Evolutionary conservation across 2,888 invertebrate genomes (phyloP), one percentile per base, ranked within the genome.

Genomic region (Resseliella maxima): DNA sequence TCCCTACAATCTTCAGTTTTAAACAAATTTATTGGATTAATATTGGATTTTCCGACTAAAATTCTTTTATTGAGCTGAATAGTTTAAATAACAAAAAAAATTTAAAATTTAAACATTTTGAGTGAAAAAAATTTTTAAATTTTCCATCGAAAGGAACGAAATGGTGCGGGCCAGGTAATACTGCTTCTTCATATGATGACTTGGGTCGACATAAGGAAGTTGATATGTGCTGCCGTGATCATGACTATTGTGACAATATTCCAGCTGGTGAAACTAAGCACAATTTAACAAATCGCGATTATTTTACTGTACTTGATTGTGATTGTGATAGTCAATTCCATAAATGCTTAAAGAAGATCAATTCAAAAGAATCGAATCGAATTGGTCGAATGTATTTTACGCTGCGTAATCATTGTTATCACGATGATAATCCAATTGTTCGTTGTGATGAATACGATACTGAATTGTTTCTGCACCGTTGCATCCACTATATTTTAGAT

Each of bases 91-190:
- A n/a, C n/a, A n/a, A n/a, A n/a, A n/a, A n/a, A n/a, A n/a, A n/a
- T n/a, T n/a, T n/a, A n/a, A n/a, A n/a, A n/a, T n/a, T n/a, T n/a
- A n/a, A n/a, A n/a, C n/a, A n/a, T n/a, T n/a, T n/a, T n/a, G n/a
- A n/a, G n/a, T n/a, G n/a, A n/a, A n/a, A n/a, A n/a, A n/a, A n/a
- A n/a, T n/a, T n/a, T n/a, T n/a, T n/a, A n/a, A n/a, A n/a, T n/a
- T n/a, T n/a, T n/a, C n/a, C n/a, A n/a, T n/a, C n/a, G n/a, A n/a
- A n/a, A n/a, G n/a, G n/a, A 8, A 97, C 97, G 0, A 95, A 96
- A 89, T 98, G 98, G 97, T 98, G 98, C 91, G 98, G 98, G 31
- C 95, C 95, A 88, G 97, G 97, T 0, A 95, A 94, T 90, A 94
- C 94, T 0, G 97, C 97, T 10, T n/a, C 59, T 24, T 24, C 24